Evolutionary conservation across 2,113 vertebrate species (phyloP), one percentile per base, ranked within the genome.

Genomic region (Neoarius graeffei): DNA sequence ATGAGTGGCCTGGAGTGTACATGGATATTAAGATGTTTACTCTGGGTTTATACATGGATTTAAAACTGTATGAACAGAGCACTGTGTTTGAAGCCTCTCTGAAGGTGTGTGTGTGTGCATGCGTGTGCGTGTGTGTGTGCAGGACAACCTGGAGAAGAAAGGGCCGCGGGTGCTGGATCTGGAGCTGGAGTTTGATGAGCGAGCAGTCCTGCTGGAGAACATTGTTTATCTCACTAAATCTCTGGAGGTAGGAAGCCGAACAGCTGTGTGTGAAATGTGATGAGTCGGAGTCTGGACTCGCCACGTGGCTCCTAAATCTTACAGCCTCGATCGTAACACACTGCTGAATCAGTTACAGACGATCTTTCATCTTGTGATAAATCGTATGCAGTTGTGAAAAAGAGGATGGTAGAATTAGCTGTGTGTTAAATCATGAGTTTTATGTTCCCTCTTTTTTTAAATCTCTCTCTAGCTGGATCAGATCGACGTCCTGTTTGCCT

Each of bases 121-220:
- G 62, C 86, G 59, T 91, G 87, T 54, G 64, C 56, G 56, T 57
- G 20, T 5, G 6, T 59, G 20, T 54, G 67, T 82, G 85, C 92
- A 99, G 98, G 98, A 99, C 91, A 99, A 97, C 90, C 94, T 99
- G 90, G 97, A 98, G 94, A 99, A 99, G 92, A 97, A 94, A 0
- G 98, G 98, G 0, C 94, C 96, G 4, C 92, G 95, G 83, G 97
- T 98, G 85, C 94, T 99, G 90, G 97, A 99, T 91, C 94, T 99
- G 82, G 95, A 99, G 1, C 93, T 99, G 93, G 98, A 99, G 93
- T 99, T 99, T 91, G 97, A 99, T 80, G 98, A 99, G 89, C 95
- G 94, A 25, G 90, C 96, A 0, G 98, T 99, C 67, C 95, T 99
- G 57, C 93, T 95, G 95, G 98, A 99, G 91, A 99, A 99, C 81